phyloP scores from a whole-genome alignment of 2,888 invertebrate species.

The Diarsia dahlii region DNA sequence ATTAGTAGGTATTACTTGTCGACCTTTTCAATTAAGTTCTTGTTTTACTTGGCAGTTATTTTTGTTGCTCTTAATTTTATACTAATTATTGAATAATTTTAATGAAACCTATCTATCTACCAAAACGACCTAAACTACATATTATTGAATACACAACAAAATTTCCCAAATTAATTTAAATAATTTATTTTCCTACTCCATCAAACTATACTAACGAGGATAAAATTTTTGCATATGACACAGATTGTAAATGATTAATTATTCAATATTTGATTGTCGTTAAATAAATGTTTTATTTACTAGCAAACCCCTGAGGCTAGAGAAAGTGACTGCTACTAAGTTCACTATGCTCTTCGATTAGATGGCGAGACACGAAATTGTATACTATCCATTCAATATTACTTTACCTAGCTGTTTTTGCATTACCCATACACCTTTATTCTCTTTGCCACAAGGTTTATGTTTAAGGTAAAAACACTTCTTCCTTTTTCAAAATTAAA shows the following conservation, averaged over 20 bases:
- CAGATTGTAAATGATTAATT: slow-evolving; percentile 20
- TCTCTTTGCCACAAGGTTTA: neutral
- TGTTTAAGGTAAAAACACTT: neutral
- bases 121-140: neutral
- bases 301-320: slow-evolving; percentile 16
- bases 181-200: neutral
- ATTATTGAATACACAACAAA: neutral
- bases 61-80: neutral
- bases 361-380: neutral
- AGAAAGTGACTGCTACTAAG: slow-evolving; percentile 35
- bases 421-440: neutral
- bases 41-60: slow-evolving; percentile 5
- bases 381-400: neutral
- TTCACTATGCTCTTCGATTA: neutral
- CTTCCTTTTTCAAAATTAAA: neutral
- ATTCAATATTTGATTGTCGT: slow-evolving; percentile 23
- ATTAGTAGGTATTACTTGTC: slow-evolving; percentile 26
- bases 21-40: slow-evolving; percentile 35
- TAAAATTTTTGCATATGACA: slow-evolving; percentile 5
- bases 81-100: neutral
- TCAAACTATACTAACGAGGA: neutral
- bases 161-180: neutral
- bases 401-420: neutral
- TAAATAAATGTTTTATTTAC: slow-evolving; percentile 8
- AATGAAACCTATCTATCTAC: neutral